Percentiles rank a stretch among this genome's conserved stretches.
Evolutionary conservation across 2,888 invertebrate genomes (phyloP).

Genomic region (Spodoptera littoralis): DNA sequence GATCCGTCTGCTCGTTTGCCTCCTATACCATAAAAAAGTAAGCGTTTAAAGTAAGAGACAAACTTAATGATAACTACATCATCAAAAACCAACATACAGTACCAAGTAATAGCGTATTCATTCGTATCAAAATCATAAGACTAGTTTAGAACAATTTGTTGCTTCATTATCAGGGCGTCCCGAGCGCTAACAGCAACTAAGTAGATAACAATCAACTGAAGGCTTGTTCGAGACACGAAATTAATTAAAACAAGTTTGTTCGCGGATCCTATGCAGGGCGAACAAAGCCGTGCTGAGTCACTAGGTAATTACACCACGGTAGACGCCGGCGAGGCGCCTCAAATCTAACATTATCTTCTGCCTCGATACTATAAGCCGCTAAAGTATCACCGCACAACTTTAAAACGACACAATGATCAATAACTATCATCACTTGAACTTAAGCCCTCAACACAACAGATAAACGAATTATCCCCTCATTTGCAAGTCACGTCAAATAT

Average conservation of each 20-base stretch:
- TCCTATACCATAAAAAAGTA: too few relatives aligned
- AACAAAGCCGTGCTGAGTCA: slow-evolving; percentile 88
- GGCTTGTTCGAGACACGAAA: slow-evolving; percentile 89
- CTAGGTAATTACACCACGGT: slow-evolving; percentile 85
- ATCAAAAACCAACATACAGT: neutral
- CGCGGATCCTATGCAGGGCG: slow-evolving; percentile 87
- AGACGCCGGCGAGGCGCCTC: slow-evolving; percentile 79
- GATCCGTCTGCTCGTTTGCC: too few relatives aligned
- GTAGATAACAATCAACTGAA: slow-evolving; percentile 88
- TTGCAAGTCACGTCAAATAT: slow-evolving; percentile 60
- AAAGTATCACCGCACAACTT: slow-evolving; percentile 33
- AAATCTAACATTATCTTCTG: slow-evolving; percentile 82
- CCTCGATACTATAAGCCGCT: slow-evolving; percentile 68
- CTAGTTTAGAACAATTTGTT: slow-evolving; percentile 81
- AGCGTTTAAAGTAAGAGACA: too few relatives aligned
- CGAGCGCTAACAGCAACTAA: slow-evolving; percentile 87
- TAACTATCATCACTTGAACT: slow-evolving; percentile 40
- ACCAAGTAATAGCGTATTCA: slow-evolving; percentile 41
- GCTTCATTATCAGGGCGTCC: slow-evolving; percentile 84
- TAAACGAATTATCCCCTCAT: slow-evolving; percentile 52
- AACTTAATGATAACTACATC: too few relatives aligned
- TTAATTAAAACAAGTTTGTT: slow-evolving; percentile 89
- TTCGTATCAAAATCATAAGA: slow-evolving; percentile 74
- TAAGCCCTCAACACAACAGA: slow-evolving; percentile 40
- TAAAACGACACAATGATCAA: slow-evolving; percentile 43